These are phyloP conservation scores for Romanomermis culicivorax DNA, from an alignment of 2,888 invertebrate species.

Conservation along the genomic window DNA sequence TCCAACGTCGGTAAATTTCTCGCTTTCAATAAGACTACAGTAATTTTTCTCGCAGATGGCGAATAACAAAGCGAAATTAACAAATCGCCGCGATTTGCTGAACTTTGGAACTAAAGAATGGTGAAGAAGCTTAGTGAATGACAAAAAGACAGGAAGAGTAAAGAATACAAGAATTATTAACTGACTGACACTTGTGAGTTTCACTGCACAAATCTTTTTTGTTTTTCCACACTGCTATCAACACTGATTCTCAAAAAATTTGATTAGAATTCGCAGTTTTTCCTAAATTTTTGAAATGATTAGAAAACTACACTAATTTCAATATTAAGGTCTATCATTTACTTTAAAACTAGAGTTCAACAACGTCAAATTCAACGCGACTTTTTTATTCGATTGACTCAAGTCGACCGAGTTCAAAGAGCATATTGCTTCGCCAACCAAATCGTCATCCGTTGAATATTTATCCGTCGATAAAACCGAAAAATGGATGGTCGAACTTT, in stretches of 20 bases:
- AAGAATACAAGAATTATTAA: neutral
- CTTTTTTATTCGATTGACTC: neutral
- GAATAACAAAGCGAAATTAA: neutral
- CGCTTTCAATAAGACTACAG: neutral
- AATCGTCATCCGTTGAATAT: neutral
- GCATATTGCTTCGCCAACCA: neutral
- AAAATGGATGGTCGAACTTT: neutral
- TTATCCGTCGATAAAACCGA: neutral
- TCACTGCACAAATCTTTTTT: no score
- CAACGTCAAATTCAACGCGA: neutral
- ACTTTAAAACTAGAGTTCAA: neutral
- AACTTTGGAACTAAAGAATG: neutral
- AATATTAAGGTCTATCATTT: no score
- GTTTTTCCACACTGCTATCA: no score
- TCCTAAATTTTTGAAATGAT: no score
- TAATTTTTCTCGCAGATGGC: neutral
- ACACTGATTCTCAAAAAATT: no score
- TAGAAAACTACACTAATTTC: no score
- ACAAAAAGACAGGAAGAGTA: no score
- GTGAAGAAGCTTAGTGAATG: no score
- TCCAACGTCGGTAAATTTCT: neutral
- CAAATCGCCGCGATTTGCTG: neutral
- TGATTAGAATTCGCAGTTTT: no score
- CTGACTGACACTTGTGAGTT: neutral
- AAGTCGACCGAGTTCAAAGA: slow-evolving; percentile 1